phyloP scores from a whole-genome alignment of 1,140 invertebrate genomes.

The Mactra quadrangularis region DNA sequence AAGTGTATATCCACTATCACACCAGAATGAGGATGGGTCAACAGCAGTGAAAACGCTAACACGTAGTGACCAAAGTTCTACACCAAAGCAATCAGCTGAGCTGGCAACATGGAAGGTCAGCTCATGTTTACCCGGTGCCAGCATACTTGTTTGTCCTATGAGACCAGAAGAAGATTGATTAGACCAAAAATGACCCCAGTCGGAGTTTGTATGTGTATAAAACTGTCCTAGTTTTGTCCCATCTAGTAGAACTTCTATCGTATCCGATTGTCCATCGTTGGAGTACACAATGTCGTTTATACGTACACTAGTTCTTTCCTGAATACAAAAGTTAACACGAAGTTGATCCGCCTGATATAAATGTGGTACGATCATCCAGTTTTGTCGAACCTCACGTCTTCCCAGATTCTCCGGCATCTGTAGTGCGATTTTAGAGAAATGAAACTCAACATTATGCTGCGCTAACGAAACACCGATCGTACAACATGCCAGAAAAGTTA shows the following conservation, averaged over 20 bases:
- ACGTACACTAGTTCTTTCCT: constrained; percentile 1
- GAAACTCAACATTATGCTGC: constrained; percentile 22
- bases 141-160: constrained; percentile 41
- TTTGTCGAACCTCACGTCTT: constrained; percentile 13
- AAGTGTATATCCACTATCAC: constrained; percentile 8
- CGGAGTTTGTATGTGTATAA: constrained; percentile 12
- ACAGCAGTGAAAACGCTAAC: constrained; percentile 29
- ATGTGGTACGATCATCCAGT: constrained; percentile 42
- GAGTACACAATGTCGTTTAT: constrained; percentile 41
- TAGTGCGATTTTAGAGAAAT: constrained; percentile 30
- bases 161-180: not conserved
- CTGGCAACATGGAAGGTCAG: constrained; percentile 17
- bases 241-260: constrained; percentile 2
- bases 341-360: constrained; percentile 35
- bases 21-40: constrained; percentile 23
- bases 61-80: constrained; percentile 38
- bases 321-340: constrained; percentile 8
- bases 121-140: constrained; percentile 37
- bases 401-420: constrained; percentile 31
- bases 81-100: constrained; percentile 45
- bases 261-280: constrained; percentile 33
- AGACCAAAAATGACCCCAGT: constrained; percentile 48
- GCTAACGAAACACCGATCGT: not conserved
- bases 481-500: no score
- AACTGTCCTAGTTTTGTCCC: constrained; percentile 14